Evolutionary conservation across 2,113 vertebrate genomes (phyloP).

Genomic region (Regulus satrapa): DNA sequence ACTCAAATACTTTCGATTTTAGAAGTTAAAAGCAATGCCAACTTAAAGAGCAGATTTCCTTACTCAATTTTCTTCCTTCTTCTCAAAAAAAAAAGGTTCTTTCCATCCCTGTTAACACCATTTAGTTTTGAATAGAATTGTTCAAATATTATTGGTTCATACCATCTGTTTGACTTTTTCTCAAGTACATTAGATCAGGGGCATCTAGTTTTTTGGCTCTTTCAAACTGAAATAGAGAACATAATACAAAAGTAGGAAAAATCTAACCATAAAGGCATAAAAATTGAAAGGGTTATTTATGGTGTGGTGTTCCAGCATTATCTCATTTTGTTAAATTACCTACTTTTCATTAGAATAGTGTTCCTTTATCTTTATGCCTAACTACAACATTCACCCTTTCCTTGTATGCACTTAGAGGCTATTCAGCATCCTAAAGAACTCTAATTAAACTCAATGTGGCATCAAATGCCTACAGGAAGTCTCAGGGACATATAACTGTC

Average conservation of each 20-base stretch:
- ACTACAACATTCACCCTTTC: neutral
- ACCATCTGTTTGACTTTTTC: neutral
- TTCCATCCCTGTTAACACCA: neutral
- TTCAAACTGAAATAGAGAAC: neutral
- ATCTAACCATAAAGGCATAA: conserved; percentile 14
- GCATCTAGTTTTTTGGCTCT: neutral
- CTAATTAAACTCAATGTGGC: conserved; percentile 42
- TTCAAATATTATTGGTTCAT: neutral
- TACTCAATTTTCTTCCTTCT: neutral
- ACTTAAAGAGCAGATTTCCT: neutral
- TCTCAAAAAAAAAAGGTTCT: neutral
- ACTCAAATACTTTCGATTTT: neutral
- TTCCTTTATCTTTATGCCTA: neutral
- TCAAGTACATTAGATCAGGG: neutral
- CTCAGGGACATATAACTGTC: conserved; percentile 19
- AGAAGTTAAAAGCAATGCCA: neutral
- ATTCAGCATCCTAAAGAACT: conserved; percentile 17
- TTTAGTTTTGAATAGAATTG: neutral
- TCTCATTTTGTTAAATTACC: neutral
- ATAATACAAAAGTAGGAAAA: neutral
- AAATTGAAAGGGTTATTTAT: neutral
- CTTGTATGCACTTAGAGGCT: neutral
- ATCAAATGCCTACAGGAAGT: conserved; percentile 56
- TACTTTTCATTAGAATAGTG: conserved; percentile 14
- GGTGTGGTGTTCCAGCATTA: neutral